Base-by-base conservation (phyloP, 92 coral and sea anemone species). In the Palythoa heliodiscus region DNA sequence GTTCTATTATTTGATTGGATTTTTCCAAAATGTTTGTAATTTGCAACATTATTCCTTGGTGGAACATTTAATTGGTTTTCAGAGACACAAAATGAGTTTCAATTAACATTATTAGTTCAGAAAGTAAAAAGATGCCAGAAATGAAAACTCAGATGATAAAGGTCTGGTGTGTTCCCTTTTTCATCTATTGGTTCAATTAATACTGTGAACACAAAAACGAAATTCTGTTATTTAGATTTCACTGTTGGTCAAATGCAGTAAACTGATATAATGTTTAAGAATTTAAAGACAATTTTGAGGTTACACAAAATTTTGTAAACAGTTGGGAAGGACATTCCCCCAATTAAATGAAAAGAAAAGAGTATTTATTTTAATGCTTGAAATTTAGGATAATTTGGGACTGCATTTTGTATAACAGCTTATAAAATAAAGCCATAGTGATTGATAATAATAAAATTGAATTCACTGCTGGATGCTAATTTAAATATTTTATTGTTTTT, bases 401-500 rank as follows among this genome's bases (percentile, higher is more conserved):
- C 63, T 80, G 14, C 69, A 48, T 20, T 87, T 80, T 77, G 74
- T 37, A 80, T 88, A 90, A 89, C 83, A 86, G 93, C 86, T 76
- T 82, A 77, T 89, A 83, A 82, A 82, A 83, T 73, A 91, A 82
- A 75, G 89, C 82, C 92, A 87, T 88, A 81, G 82, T 77, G 88
- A 87, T 90, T 77, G 88, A 83, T 83, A 75, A 86, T 89, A 89
- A 89, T 85, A 87, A 78, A 87, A 89, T 82, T 92, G 73, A 75
- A 52, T 83, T 87, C 97, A 70, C 93, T 69, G 92, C 70, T 90
- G 98, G 97, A 87, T 61, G 82, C 90, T 89, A 86, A 54, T 83
- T 94, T 77, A 73, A 88, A 92, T 83, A 94, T 88, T 92, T 88
- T 93, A 92, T 94, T 89, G 93, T 92, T 88, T 80, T 66, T 70